phyloP scores from a whole-genome alignment of 2,797 vertebrate species.

The Myripristis jacobus region DNA sequence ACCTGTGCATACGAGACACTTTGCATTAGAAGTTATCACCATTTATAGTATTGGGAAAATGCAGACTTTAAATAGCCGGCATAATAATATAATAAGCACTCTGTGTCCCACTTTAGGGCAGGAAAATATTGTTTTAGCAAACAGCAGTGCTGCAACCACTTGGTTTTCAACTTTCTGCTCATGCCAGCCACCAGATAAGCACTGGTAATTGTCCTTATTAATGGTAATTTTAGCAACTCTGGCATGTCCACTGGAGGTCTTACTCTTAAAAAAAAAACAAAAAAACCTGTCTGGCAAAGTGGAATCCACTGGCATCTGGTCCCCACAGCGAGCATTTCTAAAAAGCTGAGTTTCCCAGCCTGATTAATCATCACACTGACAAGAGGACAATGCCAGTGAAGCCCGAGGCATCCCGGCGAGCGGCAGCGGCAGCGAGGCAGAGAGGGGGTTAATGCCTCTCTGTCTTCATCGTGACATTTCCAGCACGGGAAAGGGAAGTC shows the following conservation, averaged over 20 bases:
- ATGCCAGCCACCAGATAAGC: neutral
- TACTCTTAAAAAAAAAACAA: neutral
- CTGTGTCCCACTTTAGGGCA: constrained; percentile 9
- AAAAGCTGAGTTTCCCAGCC: neutral
- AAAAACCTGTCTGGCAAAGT: neutral
- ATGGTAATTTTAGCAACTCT: too few species aligned
- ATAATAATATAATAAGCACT: constrained; percentile 27
- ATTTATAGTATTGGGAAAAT: constrained; percentile 35
- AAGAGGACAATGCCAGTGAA: constrained; percentile 35
- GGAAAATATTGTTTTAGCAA: constrained; percentile 19
- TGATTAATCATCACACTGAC: constrained; percentile 33
- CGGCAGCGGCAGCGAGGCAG: constrained; percentile 1
- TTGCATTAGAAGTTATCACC: constrained; percentile 19
- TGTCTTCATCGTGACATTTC: constrained; percentile 48
- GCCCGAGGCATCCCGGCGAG: constrained; percentile 4
- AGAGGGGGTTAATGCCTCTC: constrained; percentile 20
- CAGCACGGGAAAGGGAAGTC: constrained; percentile 35
- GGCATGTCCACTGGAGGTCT: neutral
- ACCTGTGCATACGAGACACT: constrained; percentile 11
- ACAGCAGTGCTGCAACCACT: constrained; percentile 6
- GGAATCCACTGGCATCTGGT: neutral
- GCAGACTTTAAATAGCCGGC: constrained; percentile 37
- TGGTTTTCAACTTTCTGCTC: neutral
- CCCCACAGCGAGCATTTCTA: neutral
- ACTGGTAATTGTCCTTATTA: neutral